Conservation (phyloP, 2,797 vertebrate genomes). For the Crocodylus rhombifer region DNA sequence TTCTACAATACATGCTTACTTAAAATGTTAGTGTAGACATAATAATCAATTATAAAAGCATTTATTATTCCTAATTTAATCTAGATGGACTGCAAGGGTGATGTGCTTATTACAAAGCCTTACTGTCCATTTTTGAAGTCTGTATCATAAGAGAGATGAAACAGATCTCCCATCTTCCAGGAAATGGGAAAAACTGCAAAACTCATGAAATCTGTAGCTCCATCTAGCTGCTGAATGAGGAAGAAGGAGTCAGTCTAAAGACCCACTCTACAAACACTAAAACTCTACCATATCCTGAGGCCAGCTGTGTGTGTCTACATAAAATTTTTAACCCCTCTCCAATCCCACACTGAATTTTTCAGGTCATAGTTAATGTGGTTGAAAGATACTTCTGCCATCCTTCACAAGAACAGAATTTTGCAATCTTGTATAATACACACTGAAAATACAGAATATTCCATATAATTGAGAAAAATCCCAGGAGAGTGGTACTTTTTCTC, state of each 20-base stretch:
- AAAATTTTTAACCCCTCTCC: background rate
- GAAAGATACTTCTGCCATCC: background rate
- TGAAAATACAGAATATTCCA: no score
- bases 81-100: background rate
- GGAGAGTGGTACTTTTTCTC: no score
- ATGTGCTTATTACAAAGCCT: background rate
- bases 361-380: background rate
- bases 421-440: no score
- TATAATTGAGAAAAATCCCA: no score
- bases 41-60: background rate
- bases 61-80: background rate
- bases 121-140: background rate
- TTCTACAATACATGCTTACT: background rate
- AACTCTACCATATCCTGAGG: background rate
- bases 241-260: background rate
- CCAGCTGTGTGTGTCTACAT: rapidly evolving
- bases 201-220: background rate
- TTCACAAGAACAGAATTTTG: no score
- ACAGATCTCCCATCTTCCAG: background rate
- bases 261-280: rapidly evolving
- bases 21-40: background rate
- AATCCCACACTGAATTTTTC: rapidly evolving
- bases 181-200: background rate
- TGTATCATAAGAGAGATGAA: background rate
- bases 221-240: background rate